Evolutionary conservation across 2,797 vertebrate species (phyloP), one percentile per base, ranked within the genome.

Genomic region (Danio aesculapii): DNA sequence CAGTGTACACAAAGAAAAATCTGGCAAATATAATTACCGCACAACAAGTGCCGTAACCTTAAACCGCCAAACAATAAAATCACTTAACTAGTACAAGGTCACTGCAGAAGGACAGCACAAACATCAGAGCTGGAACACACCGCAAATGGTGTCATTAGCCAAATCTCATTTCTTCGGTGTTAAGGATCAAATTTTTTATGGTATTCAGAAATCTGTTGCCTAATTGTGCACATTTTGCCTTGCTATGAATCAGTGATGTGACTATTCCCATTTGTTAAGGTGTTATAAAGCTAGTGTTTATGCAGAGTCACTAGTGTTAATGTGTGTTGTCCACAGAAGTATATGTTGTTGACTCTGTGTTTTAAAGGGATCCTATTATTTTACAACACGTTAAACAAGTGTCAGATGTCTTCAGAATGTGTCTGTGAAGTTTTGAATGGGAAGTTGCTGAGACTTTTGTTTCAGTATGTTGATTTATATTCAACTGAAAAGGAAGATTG

Each of bases 1-100:
- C 17, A 19, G 5, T 14, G 53, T 72, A 72, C 52, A 73, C 55
- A 61, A 7, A 47, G 43, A 74, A 74, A 30, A 59, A 74, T 74
- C 55, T 16, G 19, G 17, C 55, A 61, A 59, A 74, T 58, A 9
- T 74, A 74, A 74, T 74, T 59, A 61, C 55, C 19, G 14, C 43
- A 47, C 52, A 58, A 16, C 43, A 73, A 9, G 43, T 12, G 0
- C 17, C 21, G 8, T 49, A 59, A 59, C 55, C 55, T 30, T 46
- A 59, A 74, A n/a, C 55, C 1, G 12, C 8, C 17, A 47, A 49
- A 74, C 55, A 74, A 74, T 59, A 16, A 47, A 74, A 59, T 73
- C 53, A 30, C 43, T 59, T 58, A 58, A 59, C 17, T 46, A 74
- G 43, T 11, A 11, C 71, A 61, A 59, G 43, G 43, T 10, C 19